phyloP scores from a whole-genome alignment of 2,888 invertebrate species.

The Troides aeacus region DNA sequence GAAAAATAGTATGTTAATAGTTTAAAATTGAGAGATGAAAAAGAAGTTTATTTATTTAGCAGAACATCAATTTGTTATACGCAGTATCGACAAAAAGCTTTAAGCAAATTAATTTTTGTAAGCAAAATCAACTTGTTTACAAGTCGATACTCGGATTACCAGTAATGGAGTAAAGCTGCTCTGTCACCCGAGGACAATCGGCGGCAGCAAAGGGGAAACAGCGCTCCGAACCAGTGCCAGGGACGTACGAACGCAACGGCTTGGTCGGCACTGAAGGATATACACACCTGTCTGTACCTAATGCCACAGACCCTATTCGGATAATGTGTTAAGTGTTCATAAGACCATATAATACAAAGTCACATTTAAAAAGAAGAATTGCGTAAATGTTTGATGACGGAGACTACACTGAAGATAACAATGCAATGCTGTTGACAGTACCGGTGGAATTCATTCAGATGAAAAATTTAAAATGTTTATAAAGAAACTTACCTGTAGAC shows the following conservation, averaged over 20 bases:
- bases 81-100: slow-evolving; percentile 34
- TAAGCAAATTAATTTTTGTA: slow-evolving; percentile 47
- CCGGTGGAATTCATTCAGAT: neutral
- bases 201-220: slow-evolving; percentile 61
- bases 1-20: neutral
- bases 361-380: neutral
- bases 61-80: slow-evolving; percentile 16
- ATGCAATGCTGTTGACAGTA: neutral
- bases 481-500: slow-evolving; percentile 17
- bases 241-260: slow-evolving; percentile 64
- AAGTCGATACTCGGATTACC: slow-evolving; percentile 57
- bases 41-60: slow-evolving; percentile 2
- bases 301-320: slow-evolving; percentile 29
- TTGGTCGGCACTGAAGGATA: slow-evolving; percentile 55
- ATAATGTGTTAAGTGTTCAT: neutral
- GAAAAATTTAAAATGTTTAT: neutral
- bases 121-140: slow-evolving; percentile 51
- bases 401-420: neutral
- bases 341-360: slow-evolving; percentile 1
- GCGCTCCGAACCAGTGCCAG: slow-evolving; percentile 63
- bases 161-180: slow-evolving; percentile 70
- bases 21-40: neutral
- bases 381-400: neutral
- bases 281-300: slow-evolving; percentile 53
- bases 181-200: slow-evolving; percentile 59